phyloP scores from a whole-genome alignment of 2,113 vertebrate genomes.

The Gymnocephalus cernua region DNA sequence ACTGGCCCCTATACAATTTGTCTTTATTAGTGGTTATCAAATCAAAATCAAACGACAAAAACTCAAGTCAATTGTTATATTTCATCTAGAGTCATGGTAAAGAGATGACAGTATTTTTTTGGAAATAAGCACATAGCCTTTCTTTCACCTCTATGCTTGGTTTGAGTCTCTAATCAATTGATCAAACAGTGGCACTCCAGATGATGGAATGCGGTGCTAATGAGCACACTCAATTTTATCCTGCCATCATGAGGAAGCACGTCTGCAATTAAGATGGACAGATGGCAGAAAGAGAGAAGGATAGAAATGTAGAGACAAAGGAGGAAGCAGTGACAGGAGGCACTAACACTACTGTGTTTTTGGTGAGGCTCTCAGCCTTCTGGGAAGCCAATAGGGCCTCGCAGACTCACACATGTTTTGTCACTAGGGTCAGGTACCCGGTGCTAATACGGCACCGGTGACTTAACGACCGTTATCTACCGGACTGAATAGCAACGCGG shows the following conservation, averaged over 20 bases:
- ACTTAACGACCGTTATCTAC: no score
- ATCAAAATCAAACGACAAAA: no score
- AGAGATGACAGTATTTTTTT: constrained; percentile 58
- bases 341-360: constrained; percentile 51
- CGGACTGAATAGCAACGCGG: no score
- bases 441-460: no score
- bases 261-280: constrained; percentile 78
- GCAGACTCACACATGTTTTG: constrained; percentile 63
- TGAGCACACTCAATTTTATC: constrained; percentile 67
- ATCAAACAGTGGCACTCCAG: constrained; percentile 70
- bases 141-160: constrained; percentile 68
- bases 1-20: no score
- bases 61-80: no score
- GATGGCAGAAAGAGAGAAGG: constrained; percentile 64
- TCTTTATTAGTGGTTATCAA: no score
- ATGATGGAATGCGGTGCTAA: constrained; percentile 72
- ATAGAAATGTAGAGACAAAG: constrained; percentile 53
- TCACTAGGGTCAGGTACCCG: no score
- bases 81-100: not conserved
- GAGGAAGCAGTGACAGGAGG: constrained; percentile 49
- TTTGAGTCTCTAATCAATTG: constrained; percentile 75
- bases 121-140: constrained; percentile 45
- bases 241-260: constrained; percentile 61
- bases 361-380: constrained; percentile 42
- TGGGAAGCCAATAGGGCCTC: constrained; percentile 49